Evolutionary conservation across 53 echinoderm and acorn worm genomes (phyloP), one percentile per base, ranked within the genome.

Genomic region (Astropecten irregularis): DNA sequence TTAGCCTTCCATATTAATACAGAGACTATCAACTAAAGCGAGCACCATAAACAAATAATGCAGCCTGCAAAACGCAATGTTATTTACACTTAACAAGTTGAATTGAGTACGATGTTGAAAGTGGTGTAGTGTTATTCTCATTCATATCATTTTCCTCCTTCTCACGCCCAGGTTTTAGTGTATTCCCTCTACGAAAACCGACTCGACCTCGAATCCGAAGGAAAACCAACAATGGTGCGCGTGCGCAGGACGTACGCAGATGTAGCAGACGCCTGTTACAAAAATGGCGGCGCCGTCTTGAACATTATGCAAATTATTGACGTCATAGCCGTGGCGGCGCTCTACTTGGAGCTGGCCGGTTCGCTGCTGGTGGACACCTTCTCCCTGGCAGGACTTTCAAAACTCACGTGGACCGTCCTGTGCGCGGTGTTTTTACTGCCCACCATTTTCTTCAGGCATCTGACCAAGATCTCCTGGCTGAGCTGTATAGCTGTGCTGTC

Each of bases 401-500:
- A 89, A 65, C 83, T 97, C 47, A 36, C 88, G 19, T 97, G 93
- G 97, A 97, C 91, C 47, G 57, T 87, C 22, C 81, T 97, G 26
- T 89, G 92, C 47, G 90, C 84, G 26, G 36, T 91, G 34, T 56
- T 87, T 22, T 59, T 97, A 2, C 71, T 97, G 28, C 97, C 97
- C 1, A 92, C 97, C 1, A 88, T 97, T 15, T 89, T 97, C 87
- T 92, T 97, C 88, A 67, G 88, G 50, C 89, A 94, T 44, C 84
- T 97, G 47, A 97, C 97, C n/a, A 94, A 88, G 68, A 97, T 97
- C 47, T 93, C 97, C 1, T 97, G 93, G 93, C 39, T 97, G 77
- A 97, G 97, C 67, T 86, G 94, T 16, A 53, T 97, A 15, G 97
- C 97, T 16, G 71, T 97, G 15, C 7, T 93, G 27, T 91, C 97